Conservation (phyloP, 2,888 invertebrate genomes). For the Patella ulyssiponensis region DNA sequence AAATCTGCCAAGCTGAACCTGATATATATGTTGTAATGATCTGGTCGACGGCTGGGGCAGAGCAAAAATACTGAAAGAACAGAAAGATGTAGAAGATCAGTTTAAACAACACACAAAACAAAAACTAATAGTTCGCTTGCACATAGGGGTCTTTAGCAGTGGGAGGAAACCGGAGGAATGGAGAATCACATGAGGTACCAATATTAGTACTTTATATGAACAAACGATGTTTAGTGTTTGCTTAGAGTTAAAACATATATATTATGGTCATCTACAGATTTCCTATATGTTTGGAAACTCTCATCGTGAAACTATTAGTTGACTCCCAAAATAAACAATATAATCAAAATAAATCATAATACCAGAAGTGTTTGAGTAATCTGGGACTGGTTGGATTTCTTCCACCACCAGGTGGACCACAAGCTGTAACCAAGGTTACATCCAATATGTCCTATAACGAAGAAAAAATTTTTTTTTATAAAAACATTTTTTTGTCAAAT, state of each 20-base stretch:
- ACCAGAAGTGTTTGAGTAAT: constrained; percentile 71
- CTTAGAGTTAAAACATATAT: too few species aligned
- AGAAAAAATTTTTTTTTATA: not conserved
- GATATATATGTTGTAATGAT: constrained; percentile 72
- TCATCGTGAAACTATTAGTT: too few species aligned
- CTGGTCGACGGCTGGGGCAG: constrained; percentile 71
- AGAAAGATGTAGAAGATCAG: not conserved
- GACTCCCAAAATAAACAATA: too few species aligned
- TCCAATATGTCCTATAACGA: constrained; percentile 67
- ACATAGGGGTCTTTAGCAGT: too few species aligned
- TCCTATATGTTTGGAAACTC: too few species aligned
- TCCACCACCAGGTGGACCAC: constrained; percentile 70
- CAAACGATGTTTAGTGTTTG: too few species aligned
- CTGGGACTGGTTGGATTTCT: constrained; percentile 68
- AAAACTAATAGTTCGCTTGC: too few species aligned
- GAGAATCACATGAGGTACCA: too few species aligned
- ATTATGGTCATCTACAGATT: too few species aligned
- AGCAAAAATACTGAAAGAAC: constrained; percentile 64
- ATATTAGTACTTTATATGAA: too few species aligned
- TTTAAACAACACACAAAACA: too few species aligned
- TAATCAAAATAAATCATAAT: not conserved
- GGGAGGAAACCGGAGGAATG: too few species aligned
- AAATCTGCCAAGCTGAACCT: constrained; percentile 71
- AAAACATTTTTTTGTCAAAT: not conserved
- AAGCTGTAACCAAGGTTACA: constrained; percentile 68